These are phyloP conservation scores for Tokudaia tokunoshimensis DNA, from an alignment of 2,797 vertebrate genomes.

Conservation along the genomic window DNA sequence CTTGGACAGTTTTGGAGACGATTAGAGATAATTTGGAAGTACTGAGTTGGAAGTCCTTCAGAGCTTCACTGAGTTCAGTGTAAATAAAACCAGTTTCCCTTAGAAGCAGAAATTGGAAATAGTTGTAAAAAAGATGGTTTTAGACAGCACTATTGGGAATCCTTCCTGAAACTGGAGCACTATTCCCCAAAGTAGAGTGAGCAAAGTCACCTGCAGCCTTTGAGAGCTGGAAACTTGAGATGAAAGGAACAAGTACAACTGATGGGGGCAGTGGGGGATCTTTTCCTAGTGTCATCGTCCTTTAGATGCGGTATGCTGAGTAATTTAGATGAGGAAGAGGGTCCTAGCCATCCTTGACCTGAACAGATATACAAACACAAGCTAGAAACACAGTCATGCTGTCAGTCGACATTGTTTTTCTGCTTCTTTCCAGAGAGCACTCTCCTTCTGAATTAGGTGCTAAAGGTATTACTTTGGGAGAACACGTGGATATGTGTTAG, in stretches of 20 bases:
- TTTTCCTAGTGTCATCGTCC: not conserved
- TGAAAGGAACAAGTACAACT: not conserved
- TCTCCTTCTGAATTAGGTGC: not conserved
- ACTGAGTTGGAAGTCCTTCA: conserved; percentile 28
- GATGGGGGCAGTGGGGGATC: not conserved
- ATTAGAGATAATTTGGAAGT: conserved; percentile 16
- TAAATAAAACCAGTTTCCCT: conserved; percentile 32
- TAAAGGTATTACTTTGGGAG: not conserved
- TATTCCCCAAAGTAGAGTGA: conserved; percentile 23
- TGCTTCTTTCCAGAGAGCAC: not conserved
- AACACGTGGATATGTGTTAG: not conserved
- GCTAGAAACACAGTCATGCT: not conserved
- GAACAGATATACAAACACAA: not conserved
- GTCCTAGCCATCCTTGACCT: not conserved
- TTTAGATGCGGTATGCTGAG: not conserved
- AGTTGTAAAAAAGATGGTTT: conserved; percentile 42
- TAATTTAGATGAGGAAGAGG: not conserved
- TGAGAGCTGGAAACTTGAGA: not conserved
- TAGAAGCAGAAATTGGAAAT: conserved; percentile 56
- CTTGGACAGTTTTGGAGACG: not conserved
- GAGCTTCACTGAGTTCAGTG: not conserved
- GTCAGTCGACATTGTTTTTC: not conserved
- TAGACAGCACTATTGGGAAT: conserved; percentile 25
- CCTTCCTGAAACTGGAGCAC: not conserved
- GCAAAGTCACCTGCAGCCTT: conserved; percentile 9